Conservation (phyloP, 2,113 vertebrate species). For the Antechinus flavipes region DNA sequence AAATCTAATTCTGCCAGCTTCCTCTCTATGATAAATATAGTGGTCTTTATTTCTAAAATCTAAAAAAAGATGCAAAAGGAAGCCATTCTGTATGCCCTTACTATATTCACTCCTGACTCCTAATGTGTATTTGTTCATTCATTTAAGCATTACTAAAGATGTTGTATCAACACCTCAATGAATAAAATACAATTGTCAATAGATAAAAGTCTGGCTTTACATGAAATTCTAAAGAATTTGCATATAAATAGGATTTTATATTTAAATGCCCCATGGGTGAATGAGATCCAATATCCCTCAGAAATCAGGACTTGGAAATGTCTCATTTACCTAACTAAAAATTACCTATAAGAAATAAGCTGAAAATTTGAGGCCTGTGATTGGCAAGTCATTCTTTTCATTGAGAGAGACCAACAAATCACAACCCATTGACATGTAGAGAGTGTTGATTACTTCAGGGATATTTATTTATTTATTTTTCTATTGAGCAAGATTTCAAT, state of each 20-base stretch:
- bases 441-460: not conserved
- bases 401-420: conserved; percentile 34
- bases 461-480: not conserved
- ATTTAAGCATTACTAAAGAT: conserved; percentile 63
- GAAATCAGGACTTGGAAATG: conserved; percentile 68
- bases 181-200: conserved; percentile 64
- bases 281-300: conserved; percentile 60
- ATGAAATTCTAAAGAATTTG: conserved; percentile 76
- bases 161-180: conserved; percentile 70
- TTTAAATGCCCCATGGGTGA: conserved; percentile 68
- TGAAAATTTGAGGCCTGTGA: not conserved
- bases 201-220: conserved; percentile 70
- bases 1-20: not conserved
- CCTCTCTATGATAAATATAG: not conserved
- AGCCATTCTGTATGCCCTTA: not conserved
- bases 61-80: not conserved
- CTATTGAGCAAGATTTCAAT: not conserved
- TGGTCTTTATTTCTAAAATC: not conserved
- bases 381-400: not conserved
- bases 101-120: rapidly evolving
- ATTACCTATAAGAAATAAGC: conserved; percentile 14
- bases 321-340: conserved; percentile 72
- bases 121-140: conserved; percentile 63
- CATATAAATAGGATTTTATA: conserved; percentile 81
- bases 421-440: not conserved